These are phyloP conservation scores for Butorides virescens DNA, from an alignment of 2,113 vertebrate genomes.

Conservation along the genomic window DNA sequence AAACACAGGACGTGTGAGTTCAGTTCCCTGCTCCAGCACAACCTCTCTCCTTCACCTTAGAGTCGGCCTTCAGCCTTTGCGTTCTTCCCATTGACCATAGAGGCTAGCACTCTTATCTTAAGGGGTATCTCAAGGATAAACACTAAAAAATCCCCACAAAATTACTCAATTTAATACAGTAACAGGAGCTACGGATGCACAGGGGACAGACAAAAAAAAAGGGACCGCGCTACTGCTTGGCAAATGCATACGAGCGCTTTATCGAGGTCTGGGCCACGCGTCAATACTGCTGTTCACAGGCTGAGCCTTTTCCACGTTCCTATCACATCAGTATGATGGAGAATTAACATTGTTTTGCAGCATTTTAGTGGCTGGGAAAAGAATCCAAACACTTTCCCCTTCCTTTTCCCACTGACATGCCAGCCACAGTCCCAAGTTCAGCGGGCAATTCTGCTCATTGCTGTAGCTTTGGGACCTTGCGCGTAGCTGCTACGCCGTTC, in stretches of 20 bases:
- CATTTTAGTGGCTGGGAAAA: slow-evolving; percentile 16
- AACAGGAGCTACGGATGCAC: neutral
- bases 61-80: neutral
- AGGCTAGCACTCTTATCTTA: neutral
- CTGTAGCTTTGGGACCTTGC: neutral
- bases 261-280: neutral
- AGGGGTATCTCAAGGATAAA: neutral
- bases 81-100: neutral
- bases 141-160: neutral
- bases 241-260: neutral
- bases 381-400: slow-evolving; percentile 3
- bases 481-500: neutral
- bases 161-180: neutral
- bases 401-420: neutral
- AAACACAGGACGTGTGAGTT: neutral
- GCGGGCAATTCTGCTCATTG: neutral
- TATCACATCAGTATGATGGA: neutral
- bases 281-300: neutral
- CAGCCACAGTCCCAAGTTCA: neutral
- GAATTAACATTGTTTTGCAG: neutral
- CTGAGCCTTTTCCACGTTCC: neutral
- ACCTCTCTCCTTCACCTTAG: neutral
- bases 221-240: neutral
- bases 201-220: neutral
- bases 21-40: neutral